Percentiles rank a stretch among this genome's conserved stretches.
These are phyloP conservation scores for Belgica antarctica DNA, from an alignment of 2,888 invertebrate genomes.

Conservation along the genomic window DNA sequence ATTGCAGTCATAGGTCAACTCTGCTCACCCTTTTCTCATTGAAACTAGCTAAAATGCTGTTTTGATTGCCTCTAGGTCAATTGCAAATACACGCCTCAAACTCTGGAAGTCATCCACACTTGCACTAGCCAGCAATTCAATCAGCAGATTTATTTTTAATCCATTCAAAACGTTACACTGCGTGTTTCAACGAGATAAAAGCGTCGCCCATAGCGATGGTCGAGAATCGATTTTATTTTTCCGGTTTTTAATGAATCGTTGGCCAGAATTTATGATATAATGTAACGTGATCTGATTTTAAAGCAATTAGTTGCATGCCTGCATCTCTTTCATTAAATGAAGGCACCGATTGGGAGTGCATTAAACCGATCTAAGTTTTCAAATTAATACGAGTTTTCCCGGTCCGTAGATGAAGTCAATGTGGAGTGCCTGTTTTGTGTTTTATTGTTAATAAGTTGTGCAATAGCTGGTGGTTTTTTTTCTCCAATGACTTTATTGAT, in stretches of 20 bases:
- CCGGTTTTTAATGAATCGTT: constrained; percentile 1
- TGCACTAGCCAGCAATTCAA: no score
- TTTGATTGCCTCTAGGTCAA: no score
- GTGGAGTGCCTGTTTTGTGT: background rate
- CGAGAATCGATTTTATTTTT: background rate
- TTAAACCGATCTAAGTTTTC: background rate
- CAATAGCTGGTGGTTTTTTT: background rate
- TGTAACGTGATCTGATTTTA: constrained; percentile 15
- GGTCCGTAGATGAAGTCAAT: background rate
- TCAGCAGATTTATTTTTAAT: no score
- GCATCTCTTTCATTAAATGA: background rate
- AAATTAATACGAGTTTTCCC: background rate
- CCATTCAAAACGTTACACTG: no score
- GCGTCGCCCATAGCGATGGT: background rate
- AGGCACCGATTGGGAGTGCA: background rate
- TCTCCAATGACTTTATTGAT: no score
- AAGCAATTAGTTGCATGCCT: background rate
- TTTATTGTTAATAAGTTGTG: background rate
- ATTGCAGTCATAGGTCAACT: background rate
- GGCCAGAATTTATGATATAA: background rate
- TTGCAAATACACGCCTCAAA: no score
- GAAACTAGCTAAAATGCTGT: no score
- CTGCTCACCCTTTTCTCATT: no score
- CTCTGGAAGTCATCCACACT: no score
- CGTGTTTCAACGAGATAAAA: no score